Evolutionary conservation across 2,113 vertebrate species (phyloP).

Genomic region (Cranoglanis bouderius): DNA sequence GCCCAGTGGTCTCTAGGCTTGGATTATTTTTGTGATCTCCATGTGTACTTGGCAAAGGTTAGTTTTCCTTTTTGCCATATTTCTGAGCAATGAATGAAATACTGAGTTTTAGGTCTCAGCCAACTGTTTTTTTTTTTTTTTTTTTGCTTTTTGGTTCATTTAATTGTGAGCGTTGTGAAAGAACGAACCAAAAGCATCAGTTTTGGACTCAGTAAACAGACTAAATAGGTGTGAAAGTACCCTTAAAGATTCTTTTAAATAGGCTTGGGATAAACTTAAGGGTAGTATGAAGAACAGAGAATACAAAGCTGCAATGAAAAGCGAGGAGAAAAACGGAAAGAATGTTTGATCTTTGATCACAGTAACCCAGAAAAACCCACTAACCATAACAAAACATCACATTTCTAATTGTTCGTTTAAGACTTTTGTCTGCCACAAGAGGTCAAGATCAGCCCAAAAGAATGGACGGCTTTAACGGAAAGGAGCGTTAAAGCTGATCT

Average conservation of each 20-base stretch:
- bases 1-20: background rate
- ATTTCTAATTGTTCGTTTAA: slow-evolving; percentile 2
- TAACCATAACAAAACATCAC: slow-evolving; percentile 23
- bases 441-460: slow-evolving; percentile 41
- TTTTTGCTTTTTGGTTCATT: background rate
- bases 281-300: background rate
- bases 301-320: background rate
- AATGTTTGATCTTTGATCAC: slow-evolving; percentile 27
- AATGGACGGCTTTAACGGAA: slow-evolving; percentile 32
- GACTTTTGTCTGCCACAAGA: slow-evolving; percentile 14
- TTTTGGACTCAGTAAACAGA: background rate
- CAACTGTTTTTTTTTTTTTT: background rate
- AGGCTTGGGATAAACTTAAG: background rate
- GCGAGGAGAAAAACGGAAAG: background rate
- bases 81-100: background rate
- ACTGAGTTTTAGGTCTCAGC: background rate
- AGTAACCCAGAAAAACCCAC: background rate
- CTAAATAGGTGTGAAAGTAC: background rate
- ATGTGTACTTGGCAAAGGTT: background rate
- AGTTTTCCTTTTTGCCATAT: background rate
- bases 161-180: background rate
- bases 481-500: slow-evolving; percentile 52
- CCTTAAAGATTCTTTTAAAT: background rate
- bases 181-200: background rate
- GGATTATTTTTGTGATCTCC: background rate